Evolutionary conservation across 2,888 invertebrate genomes (phyloP), one percentile per base, ranked within the genome.

Genomic region (Sceliomorpha sp.): DNA sequence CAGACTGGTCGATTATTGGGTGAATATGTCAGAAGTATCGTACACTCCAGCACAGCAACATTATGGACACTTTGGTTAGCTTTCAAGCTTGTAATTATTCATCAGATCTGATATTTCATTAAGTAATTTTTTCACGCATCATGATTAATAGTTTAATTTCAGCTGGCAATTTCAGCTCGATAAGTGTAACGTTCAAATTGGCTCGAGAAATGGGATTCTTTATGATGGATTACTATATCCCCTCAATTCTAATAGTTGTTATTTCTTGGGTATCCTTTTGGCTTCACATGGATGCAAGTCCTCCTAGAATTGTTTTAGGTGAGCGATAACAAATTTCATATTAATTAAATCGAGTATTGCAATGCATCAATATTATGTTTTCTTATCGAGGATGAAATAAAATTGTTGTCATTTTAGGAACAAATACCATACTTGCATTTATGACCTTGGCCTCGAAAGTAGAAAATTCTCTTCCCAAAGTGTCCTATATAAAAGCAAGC

Each of bases 261-360:
- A 94, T 95, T 79, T 96, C 96, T 0, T 96, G 96, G 96, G 95
- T 96, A 7, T 94, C 96, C 0, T 96, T 96, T 85, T 96, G 96
- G 96, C 87, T 96, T 58, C 96, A 96, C 86, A 94, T 95, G 45
- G 95, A 96, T 83, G 95, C 95, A 27, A 92, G 95, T 8, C 94
- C 96, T 0, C 96, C 96, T 7, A 91, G 96, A 78, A 94, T 95
- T 47, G 94, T 94, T 55, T 89, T 96, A 78, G 95, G 95, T 20
- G 20, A 20, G 20, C 2, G 5, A 20, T 5, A 20, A n/a, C n/a
- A n/a, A n/a, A n/a, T n/a, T n/a, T n/a, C n/a, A n/a, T n/a, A n/a
- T n/a, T n/a, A n/a, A n/a, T n/a, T n/a, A n/a, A n/a, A n/a, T n/a
- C n/a, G n/a, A n/a, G n/a, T n/a, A n/a, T n/a, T n/a, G n/a, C n/a